Evolutionary conservation across 2,888 invertebrate genomes (phyloP), one percentile per base, ranked within the genome.

Genomic region (Mesochorus sp.): DNA sequence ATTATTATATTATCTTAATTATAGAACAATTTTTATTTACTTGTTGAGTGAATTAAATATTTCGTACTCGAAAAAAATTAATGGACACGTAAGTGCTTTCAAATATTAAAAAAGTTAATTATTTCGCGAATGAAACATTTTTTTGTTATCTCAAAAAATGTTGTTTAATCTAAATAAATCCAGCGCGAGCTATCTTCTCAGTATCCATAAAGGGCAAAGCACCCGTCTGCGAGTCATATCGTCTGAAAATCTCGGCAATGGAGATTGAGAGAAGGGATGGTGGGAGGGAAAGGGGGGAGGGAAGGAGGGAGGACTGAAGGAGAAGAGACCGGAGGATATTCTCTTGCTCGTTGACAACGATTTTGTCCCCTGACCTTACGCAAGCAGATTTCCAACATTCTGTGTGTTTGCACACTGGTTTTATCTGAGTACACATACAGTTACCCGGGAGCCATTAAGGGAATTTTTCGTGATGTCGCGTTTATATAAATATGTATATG

Each of bases 281-380:
- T n/a, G n/a, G n/a, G n/a, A n/a, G n/a, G n/a, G n/a, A n/a, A n/a
- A n/a, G n/a, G n/a, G n/a, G n/a, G 5, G n/a, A 14, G 5, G n/a
- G 4, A 14, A 12, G 42, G 42, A 14, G 70, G 61, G 71, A 62
- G 14, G 21, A 37, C 5, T 24, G n/a, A 10, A 44, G 28, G 44
- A 19, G 12, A 12, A 21, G 8, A 39, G 55, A 28, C 28, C 24
- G 24, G 37, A 39, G 70, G 24, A 66, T 67, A n/a, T n/a, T n/a
- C n/a, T 66, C 39, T 70, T 28, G 42, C 70, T 62, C 62, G 31
- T 55, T 47, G 70, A 61, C 74, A 68, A 78, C 62, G 66, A 62
- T 77, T 64, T 67, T 61, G 26, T 72, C 14, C 44, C 75, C 70
- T 79, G 75, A 79, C 79, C 79, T 71, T 79, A 66, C 75, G 79